These are phyloP conservation scores for Lepilemur septentrionalis DNA, from an alignment of 2,797 vertebrate species.

Conservation along the genomic window DNA sequence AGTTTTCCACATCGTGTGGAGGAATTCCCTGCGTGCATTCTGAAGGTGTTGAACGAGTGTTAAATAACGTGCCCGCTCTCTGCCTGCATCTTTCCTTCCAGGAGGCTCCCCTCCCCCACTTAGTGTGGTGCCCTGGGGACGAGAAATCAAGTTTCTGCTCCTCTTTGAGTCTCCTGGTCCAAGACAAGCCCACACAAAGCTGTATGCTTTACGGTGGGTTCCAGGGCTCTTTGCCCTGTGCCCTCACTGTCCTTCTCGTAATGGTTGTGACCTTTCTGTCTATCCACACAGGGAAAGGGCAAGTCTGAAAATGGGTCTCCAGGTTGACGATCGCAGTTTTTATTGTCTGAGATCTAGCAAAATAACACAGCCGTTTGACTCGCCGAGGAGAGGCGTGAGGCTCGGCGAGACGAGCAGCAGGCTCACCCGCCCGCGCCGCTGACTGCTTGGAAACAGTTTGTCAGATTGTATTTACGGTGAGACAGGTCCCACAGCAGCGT, in stretches of 20 bases:
- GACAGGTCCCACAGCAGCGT: slow-evolving; percentile 53
- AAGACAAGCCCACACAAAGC: background rate
- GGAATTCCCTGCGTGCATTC: too few species aligned
- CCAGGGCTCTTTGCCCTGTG: background rate
- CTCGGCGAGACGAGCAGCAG: slow-evolving; percentile 50
- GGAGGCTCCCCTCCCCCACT: background rate
- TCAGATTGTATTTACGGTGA: slow-evolving; percentile 72
- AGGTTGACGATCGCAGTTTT: background rate
- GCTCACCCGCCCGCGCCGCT: background rate
- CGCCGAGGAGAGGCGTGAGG: background rate
- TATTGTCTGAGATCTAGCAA: slow-evolving; percentile 61
- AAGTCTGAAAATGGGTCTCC: background rate
- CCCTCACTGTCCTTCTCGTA: background rate
- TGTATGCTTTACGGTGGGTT: rapidly evolving
- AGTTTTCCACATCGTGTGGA: background rate
- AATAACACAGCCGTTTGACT: background rate
- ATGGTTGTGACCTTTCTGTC: background rate
- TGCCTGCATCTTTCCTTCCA: background rate
- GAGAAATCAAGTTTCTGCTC: background rate
- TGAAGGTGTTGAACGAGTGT: background rate
- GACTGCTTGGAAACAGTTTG: slow-evolving; percentile 70
- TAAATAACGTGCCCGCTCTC: background rate
- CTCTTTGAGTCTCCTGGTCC: background rate
- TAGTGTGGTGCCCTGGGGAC: background rate
- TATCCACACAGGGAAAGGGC: background rate